Percentiles rank a stretch among this genome's conserved stretches.
phyloP scores from a whole-genome alignment of 2,888 invertebrate species.

The Seira sanloemensis region DNA sequence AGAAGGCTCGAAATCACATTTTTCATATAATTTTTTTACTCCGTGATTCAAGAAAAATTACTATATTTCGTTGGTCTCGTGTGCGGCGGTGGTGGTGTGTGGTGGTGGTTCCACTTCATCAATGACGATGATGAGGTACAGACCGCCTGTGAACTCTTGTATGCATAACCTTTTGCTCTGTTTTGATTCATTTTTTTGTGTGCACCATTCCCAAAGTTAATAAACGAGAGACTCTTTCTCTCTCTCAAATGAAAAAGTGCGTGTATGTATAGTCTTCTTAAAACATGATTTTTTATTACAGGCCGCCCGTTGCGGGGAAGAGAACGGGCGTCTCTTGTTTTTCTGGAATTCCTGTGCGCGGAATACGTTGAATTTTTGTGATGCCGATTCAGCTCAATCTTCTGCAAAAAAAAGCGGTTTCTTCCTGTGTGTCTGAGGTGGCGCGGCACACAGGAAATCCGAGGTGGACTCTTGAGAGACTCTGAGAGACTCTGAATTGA shows the following conservation, averaged over 20 bases:
- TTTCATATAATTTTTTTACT: background rate
- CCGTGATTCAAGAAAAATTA: background rate
- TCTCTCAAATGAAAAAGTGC: background rate
- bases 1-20: too few relatives aligned
- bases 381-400: too few relatives aligned
- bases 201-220: background rate
- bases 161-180: constrained; percentile 58
- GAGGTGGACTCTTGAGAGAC: background rate
- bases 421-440: background rate
- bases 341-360: background rate
- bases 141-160: constrained; percentile 62
- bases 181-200: constrained; percentile 37
- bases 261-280: background rate
- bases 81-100: background rate
- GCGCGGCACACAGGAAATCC: too few relatives aligned
- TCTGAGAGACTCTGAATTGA: background rate
- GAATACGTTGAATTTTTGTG: background rate
- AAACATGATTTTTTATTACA: background rate
- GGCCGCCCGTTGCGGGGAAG: background rate
- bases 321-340: constrained; percentile 4
- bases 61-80: background rate
- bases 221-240: background rate
- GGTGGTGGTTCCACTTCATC: constrained; percentile 3
- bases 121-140: constrained; percentile 43
- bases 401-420: too few relatives aligned